These are phyloP conservation scores for Palythoa caribaeorum DNA, from an alignment of 92 coral and sea anemone genomes.

Conservation along the genomic window DNA sequence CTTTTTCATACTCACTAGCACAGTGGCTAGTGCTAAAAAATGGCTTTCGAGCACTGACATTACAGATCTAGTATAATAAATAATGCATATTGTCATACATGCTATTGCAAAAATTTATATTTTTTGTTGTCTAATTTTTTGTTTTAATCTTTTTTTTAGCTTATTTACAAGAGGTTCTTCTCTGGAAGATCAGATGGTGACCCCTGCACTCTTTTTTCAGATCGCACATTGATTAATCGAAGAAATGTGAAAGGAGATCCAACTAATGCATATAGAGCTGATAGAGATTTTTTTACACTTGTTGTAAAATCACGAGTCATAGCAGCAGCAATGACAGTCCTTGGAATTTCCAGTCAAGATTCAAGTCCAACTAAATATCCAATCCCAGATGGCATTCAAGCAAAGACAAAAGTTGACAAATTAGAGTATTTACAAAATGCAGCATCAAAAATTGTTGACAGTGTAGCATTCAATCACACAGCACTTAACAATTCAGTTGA, in stretches of 20 bases:
- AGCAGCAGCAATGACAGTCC: conserved; percentile 50
- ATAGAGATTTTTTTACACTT: conserved; percentile 74
- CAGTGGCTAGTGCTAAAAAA: no score
- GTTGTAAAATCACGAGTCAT: conserved; percentile 50
- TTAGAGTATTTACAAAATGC: conserved; percentile 61
- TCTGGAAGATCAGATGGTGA: conserved; percentile 69
- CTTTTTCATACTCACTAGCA: no score
- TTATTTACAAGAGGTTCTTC: conserved; percentile 59
- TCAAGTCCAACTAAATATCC: conserved; percentile 20
- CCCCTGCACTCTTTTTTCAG: conserved; percentile 67
- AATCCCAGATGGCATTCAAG: conserved; percentile 33
- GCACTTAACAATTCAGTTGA: conserved; percentile 47
- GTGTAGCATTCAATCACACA: conserved; percentile 8
- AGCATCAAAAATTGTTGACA: conserved; percentile 65
- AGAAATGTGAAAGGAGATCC: conserved; percentile 78
- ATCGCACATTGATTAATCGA: conserved; percentile 74
- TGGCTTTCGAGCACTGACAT: no score
- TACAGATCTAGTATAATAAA: no score
- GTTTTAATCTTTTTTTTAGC: conserved; percentile 40
- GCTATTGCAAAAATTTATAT: background rate
- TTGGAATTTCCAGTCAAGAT: conserved; percentile 2
- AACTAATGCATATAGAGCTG: conserved; percentile 67
- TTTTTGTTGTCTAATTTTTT: background rate
- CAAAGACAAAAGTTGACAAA: conserved; percentile 52
- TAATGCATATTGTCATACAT: no score